Percentiles rank a stretch among this genome's conserved stretches.
Evolutionary conservation across 1,140 invertebrate species (phyloP).

Genomic region (Zaprionus tsacasi): DNA sequence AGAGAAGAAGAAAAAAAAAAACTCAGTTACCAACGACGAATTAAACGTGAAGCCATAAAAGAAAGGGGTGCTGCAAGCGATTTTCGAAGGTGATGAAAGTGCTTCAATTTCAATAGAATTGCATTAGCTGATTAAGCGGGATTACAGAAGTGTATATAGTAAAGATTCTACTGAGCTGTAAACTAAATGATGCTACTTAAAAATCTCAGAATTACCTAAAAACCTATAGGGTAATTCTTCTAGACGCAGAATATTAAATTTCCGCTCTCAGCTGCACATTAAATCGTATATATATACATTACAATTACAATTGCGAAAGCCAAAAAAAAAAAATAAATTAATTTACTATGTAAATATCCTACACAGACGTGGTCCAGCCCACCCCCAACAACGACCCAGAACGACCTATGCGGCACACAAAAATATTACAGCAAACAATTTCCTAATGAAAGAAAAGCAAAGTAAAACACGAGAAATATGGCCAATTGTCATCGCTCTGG

Average conservation of each 20-base stretch:
- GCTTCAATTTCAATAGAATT: conserved; percentile 47
- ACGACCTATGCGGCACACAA: conserved; percentile 25
- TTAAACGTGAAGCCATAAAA: not conserved
- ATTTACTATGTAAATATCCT: conserved; percentile 70
- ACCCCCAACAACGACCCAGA: not conserved
- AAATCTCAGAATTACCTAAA: not conserved
- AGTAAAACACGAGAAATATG: conserved; percentile 17
- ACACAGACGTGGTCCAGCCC: conserved; percentile 49
- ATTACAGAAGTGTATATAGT: not conserved
- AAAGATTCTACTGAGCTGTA: not conserved
- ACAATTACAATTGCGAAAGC: conserved; percentile 5
- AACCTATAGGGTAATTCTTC: not conserved
- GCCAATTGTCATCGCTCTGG: conserved; percentile 31
- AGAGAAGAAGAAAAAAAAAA: not conserved
- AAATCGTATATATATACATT: conserved; percentile 10
- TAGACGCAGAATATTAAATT: not conserved
- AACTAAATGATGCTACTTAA: not conserved
- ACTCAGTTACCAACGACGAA: not conserved
- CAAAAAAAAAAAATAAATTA: conserved; percentile 53
- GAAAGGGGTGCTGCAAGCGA: conserved; percentile 2
- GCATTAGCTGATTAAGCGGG: conserved; percentile 44
- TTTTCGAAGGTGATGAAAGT: conserved; percentile 34
- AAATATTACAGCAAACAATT: conserved; percentile 43
- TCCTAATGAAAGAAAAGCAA: conserved; percentile 43
- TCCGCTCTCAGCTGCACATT: not conserved